phyloP scores from a whole-genome alignment of 2,888 invertebrate species.

The Orthosia incerta region DNA sequence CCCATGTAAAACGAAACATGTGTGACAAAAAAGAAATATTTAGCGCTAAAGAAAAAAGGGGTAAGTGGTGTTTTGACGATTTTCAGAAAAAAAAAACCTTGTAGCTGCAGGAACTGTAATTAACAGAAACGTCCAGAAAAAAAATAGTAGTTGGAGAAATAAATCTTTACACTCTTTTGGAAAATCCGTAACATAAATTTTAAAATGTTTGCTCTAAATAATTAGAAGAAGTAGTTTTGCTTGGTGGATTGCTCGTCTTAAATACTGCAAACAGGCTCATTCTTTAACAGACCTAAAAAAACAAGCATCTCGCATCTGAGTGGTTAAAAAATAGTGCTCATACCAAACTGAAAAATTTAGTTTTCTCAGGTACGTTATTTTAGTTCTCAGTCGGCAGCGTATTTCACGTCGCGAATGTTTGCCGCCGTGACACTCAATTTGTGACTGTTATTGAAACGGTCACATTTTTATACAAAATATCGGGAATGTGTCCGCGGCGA shows the following conservation, averaged over 20 bases:
- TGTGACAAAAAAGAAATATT: conserved; percentile 19
- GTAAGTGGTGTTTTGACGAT: not conserved
- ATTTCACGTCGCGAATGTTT: conserved; percentile 37
- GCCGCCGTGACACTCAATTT: conserved; percentile 49
- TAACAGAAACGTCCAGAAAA: no score
- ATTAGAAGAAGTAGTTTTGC: no score
- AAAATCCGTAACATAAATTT: no score
- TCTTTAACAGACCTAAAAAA: no score
- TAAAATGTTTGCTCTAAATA: no score
- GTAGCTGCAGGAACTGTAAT: no score
- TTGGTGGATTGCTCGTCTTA: no score
- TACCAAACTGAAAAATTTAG: not conserved
- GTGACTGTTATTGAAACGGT: conserved; percentile 23
- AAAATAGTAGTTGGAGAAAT: no score
- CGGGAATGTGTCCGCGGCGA: not conserved
- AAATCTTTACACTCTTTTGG: no score
- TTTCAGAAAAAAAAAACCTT: not conserved
- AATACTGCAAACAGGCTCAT: no score
- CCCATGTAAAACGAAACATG: conserved; percentile 15
- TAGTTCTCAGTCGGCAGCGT: not conserved
- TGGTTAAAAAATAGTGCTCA: not conserved
- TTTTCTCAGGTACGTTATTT: conserved; percentile 8
- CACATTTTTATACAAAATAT: conserved; percentile 17
- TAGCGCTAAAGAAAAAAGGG: not conserved
- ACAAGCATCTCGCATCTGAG: not conserved